Percentiles rank a stretch among this genome's conserved stretches.
Evolutionary conservation across 92 coral and sea anemone species (phyloP).

Genomic region (Hydrozoanthus gracilis): DNA sequence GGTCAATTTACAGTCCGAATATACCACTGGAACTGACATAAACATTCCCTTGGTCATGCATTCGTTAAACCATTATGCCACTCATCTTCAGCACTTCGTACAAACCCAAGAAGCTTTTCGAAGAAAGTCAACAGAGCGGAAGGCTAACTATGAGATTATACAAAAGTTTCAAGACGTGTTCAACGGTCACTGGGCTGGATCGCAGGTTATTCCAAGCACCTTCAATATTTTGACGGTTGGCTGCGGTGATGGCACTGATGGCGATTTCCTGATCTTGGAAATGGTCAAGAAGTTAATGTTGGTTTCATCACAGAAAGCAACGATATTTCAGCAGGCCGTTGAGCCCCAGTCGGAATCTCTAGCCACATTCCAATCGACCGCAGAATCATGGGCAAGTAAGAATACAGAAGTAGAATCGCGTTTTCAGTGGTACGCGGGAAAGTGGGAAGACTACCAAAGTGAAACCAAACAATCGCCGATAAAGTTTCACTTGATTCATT

Average conservation of each 20-base stretch:
- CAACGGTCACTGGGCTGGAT: not conserved
- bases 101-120: not conserved
- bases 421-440: slow-evolving; percentile 14
- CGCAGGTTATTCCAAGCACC: slow-evolving; percentile 9
- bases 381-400: slow-evolving; percentile 1
- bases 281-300: not conserved
- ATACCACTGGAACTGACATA: not conserved
- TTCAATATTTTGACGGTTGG: slow-evolving; percentile 4
- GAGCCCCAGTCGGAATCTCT: slow-evolving; percentile 9
- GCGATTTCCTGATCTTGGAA: not conserved
- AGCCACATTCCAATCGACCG: not conserved
- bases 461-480: slow-evolving; percentile 12
- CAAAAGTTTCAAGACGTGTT: not conserved
- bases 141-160: not conserved
- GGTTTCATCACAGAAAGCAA: not conserved
- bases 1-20: no score
- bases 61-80: no score
- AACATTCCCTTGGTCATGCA: not conserved
- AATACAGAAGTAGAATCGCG: not conserved
- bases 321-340: not conserved
- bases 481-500: slow-evolving; percentile 41
- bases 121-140: not conserved
- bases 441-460: slow-evolving; percentile 16
- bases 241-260: not conserved
- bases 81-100: not conserved